phyloP scores from a whole-genome alignment of 1,140 invertebrate genomes.

The Pogonognathellus flavescens region DNA sequence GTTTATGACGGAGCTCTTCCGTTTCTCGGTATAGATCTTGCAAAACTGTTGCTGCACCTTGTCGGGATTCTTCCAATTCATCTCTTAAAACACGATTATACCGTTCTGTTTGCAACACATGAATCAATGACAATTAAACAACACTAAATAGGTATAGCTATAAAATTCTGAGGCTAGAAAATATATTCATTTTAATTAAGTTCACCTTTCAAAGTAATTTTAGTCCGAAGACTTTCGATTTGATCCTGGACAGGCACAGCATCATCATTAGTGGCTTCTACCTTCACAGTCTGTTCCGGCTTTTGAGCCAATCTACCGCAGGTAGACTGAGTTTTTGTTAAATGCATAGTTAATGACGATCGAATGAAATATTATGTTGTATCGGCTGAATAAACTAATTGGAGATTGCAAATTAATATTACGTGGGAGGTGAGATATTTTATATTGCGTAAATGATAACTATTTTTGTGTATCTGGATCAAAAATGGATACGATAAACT shows the following conservation, averaged over 20 bases:
- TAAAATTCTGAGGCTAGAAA: too few species aligned
- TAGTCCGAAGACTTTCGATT: slow-evolving; percentile 63
- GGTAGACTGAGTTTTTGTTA: slow-evolving; percentile 45
- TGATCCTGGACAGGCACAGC: slow-evolving; percentile 65
- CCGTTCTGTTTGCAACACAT: too few species aligned
- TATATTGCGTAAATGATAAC: too few species aligned
- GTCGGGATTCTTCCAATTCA: slow-evolving; percentile 64
- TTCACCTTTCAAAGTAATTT: slow-evolving; percentile 63
- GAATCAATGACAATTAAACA: too few species aligned
- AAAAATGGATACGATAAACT: too few species aligned
- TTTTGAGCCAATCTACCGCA: slow-evolving; percentile 58
- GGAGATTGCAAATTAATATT: too few species aligned
- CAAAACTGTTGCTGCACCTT: slow-evolving; percentile 58
- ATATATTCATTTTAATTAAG: too few species aligned
- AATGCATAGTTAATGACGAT: slow-evolving; percentile 45
- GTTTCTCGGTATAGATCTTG: slow-evolving; percentile 62
- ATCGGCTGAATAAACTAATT: too few species aligned
- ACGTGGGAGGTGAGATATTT: too few species aligned
- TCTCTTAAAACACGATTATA: slow-evolving; percentile 65
- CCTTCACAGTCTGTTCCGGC: slow-evolving; percentile 41
- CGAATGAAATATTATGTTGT: too few species aligned
- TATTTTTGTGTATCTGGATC: too few species aligned
- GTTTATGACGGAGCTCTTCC: slow-evolving; percentile 54
- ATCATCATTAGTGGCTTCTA: slow-evolving; percentile 58
- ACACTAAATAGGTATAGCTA: too few species aligned